Evolutionary conservation across 2,888 invertebrate species (phyloP), one percentile per base, ranked within the genome.

Genomic region (Caenorhabditis becei): DNA sequence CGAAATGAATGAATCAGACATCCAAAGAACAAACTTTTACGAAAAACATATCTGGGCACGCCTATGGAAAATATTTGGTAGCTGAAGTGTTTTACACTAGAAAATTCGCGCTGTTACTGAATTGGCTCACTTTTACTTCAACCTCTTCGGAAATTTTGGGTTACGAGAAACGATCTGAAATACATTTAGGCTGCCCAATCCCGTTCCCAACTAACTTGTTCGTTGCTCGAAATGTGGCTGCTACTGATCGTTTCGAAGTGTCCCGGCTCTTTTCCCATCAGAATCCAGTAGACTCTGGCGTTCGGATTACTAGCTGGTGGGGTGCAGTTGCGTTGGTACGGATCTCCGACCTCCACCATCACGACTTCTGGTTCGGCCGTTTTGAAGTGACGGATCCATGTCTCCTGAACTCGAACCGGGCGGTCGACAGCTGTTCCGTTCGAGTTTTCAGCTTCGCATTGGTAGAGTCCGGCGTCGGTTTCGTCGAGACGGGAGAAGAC

Each of bases 401-500:
- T 88, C 65, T 88, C 87, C 56, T 86, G 84, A 47, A 91, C 85
- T 18, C 63, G 65, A 47, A 90, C 85, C 4, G 85, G 84, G 20
- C 85, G 81, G 16, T 88, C 86, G 26, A 86, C 88, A 7, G 92
- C 92, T 1, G 94, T 95, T 70, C 97, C 98, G 93, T 96, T 96
- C 90, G 95, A 95, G 92, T 98, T 98, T 90, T 94, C 94, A 1
- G 97, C 97, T 95, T 92, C 97, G 97, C 92, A 97, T 96, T 86
- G 83, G 71, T 91, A 91, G 32, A 80, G 54, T 51, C 90, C 91
- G 11, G 87, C 87, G 63, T 91, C 91, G 0, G 81, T 71, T 51
- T 83, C 86, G 49, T 83, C 84, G 70, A 91, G 77, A n/a, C 84
- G 77, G 20, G 85, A 84, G 78, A 91, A 89, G 18, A 87, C 86